Evolutionary conservation across 2,797 vertebrate genomes (phyloP).

Genomic region (Hypotaenidia philippensis): DNA sequence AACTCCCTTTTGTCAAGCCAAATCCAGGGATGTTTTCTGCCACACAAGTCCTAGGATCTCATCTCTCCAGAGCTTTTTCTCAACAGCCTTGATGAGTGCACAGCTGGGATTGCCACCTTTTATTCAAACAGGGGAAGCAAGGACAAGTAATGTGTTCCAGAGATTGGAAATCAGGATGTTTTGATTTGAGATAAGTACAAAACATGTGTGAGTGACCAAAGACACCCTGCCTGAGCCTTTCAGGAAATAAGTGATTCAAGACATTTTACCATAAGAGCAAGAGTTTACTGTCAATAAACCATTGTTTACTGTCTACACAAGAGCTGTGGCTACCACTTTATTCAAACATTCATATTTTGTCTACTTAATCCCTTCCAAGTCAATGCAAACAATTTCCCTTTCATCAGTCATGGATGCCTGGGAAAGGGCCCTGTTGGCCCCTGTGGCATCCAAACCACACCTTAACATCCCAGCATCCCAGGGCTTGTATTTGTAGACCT

Average conservation of each 20-base stretch:
- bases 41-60: not conserved
- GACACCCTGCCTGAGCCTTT: conserved; percentile 59
- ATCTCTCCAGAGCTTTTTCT: not conserved
- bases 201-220: conserved; percentile 70
- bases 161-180: conserved; percentile 70
- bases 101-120: conserved; percentile 44
- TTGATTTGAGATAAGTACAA: conserved; percentile 72
- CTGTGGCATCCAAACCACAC: not conserved
- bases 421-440: not conserved
- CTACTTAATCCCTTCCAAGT: conserved; percentile 36
- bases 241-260: conserved; percentile 61
- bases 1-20: not conserved
- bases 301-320: conserved; percentile 57
- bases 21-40: not conserved
- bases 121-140: conserved; percentile 40
- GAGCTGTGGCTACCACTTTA: conserved; percentile 49
- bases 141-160: conserved; percentile 64
- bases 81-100: not conserved
- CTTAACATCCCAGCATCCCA: not conserved
- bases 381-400: conserved; percentile 12
- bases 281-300: conserved; percentile 62
- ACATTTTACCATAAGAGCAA: conserved; percentile 38
- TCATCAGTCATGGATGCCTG: not conserved
- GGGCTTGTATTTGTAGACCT: not conserved
- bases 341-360: conserved; percentile 60